Conservation (phyloP, 2,797 vertebrate species). For the Squalus acanthias region DNA sequence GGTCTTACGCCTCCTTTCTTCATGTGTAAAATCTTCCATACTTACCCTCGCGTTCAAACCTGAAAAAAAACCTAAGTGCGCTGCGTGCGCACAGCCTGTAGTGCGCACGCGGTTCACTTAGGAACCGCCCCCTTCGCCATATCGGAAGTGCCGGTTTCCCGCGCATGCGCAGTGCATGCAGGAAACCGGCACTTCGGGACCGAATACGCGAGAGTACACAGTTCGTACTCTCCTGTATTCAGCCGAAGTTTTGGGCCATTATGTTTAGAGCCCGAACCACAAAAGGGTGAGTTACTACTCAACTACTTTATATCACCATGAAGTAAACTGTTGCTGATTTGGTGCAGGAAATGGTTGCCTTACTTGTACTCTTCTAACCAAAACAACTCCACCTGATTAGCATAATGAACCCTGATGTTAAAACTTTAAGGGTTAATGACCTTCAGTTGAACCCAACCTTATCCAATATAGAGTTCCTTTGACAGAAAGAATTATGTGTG, state of each 20-base stretch:
- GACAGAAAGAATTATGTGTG: neutral
- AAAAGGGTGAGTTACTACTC: neutral
- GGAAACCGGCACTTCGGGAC: too few species aligned
- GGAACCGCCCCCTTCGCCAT: too few species aligned
- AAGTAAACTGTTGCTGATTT: neutral
- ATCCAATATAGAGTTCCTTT: neutral
- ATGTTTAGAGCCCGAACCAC: neutral
- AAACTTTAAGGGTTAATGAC: slow-evolving; percentile 21
- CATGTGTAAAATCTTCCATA: too few species aligned
- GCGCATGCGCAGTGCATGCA: too few species aligned
- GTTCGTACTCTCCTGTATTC: too few species aligned
- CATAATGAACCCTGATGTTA: neutral
- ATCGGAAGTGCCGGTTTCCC: too few species aligned
- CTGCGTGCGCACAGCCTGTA: too few species aligned
- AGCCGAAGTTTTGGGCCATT: neutral
- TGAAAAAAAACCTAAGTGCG: too few species aligned
- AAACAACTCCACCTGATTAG: neutral
- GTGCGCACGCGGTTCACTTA: too few species aligned
- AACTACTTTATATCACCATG: neutral
- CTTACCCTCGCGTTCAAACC: too few species aligned
- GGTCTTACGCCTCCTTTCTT: too few species aligned
- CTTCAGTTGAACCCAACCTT: neutral
- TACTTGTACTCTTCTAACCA: neutral
- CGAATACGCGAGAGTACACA: too few species aligned
- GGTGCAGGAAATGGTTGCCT: neutral